Evolutionary conservation across 37 sponge, comb jelly and placozoan species (phyloP).

Genomic region (Beroe forskalii): DNA sequence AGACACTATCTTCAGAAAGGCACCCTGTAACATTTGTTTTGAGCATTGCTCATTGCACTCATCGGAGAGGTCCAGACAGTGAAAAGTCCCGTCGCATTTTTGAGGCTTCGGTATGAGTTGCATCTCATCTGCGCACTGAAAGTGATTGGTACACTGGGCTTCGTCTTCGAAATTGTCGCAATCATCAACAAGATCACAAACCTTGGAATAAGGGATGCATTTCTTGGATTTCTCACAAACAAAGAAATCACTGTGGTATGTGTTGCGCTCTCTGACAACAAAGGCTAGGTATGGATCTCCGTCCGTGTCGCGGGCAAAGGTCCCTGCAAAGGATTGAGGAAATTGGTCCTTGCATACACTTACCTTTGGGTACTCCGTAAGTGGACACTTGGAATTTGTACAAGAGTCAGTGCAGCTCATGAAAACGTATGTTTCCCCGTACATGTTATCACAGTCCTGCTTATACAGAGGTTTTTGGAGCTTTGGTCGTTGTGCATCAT

Average conservation of each 20-base stretch:
- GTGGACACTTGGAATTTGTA: not conserved
- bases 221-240: not conserved
- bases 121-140: not conserved
- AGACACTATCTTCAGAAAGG: not conserved
- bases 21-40: not conserved
- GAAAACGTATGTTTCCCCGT: not conserved
- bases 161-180: not conserved
- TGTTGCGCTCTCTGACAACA: not conserved
- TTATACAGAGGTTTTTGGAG: not conserved
- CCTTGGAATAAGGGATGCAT: not conserved
- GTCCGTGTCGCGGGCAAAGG: not conserved
- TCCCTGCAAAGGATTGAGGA: not conserved
- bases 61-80: not conserved
- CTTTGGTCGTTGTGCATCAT: not conserved
- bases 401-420: not conserved
- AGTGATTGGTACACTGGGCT: not conserved
- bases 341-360: not conserved
- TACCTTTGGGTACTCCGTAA: not conserved
- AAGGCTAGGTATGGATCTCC: not conserved
- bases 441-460: not conserved
- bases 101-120: not conserved
- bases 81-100: not conserved
- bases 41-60: not conserved
- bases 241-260: not conserved
- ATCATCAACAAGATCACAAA: conserved; percentile 14